Percentiles rank a stretch among this genome's conserved stretches.
Conservation (phyloP, 2,797 vertebrate genomes). For the Poliocrania exsul region DNA sequence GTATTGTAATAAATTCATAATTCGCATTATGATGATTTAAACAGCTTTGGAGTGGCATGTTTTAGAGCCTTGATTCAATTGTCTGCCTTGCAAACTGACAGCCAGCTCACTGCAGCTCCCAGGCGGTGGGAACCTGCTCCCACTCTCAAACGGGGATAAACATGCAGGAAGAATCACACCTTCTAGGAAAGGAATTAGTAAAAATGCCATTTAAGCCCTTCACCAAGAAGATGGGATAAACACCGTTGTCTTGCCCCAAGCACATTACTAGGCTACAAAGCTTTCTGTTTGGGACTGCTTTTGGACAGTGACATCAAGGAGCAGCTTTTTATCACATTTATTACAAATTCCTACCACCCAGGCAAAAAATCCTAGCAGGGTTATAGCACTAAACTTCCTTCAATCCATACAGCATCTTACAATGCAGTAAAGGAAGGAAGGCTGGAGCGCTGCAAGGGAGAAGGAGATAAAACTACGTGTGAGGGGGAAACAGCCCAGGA, state of each 20-base stretch:
- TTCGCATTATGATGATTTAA: slow-evolving; percentile 70
- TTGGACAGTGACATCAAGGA: neutral
- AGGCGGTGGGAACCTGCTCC: slow-evolving; percentile 34
- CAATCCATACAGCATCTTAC: neutral
- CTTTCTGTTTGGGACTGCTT: neutral
- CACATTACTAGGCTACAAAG: neutral
- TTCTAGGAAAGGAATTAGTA: neutral
- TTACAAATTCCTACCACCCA: neutral
- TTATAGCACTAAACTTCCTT: neutral
- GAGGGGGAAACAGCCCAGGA: neutral
- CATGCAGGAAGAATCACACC: neutral
- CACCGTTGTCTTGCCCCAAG: neutral
- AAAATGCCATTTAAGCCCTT: neutral
- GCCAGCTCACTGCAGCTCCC: slow-evolving; percentile 37
- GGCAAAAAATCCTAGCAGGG: neutral
- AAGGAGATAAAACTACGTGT: neutral
- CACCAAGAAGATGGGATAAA: neutral
- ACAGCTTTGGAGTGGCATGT: slow-evolving; percentile 74
- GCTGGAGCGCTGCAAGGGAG: neutral
- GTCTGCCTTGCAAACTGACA: slow-evolving; percentile 69
- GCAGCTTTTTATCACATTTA: neutral
- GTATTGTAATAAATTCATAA: slow-evolving; percentile 74
- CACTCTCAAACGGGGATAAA: slow-evolving; percentile 5
- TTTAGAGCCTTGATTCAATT: slow-evolving; percentile 74
- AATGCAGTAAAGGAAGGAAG: neutral